Conservation (phyloP, 2,888 invertebrate genomes). For the Parascotia fuliginaria region DNA sequence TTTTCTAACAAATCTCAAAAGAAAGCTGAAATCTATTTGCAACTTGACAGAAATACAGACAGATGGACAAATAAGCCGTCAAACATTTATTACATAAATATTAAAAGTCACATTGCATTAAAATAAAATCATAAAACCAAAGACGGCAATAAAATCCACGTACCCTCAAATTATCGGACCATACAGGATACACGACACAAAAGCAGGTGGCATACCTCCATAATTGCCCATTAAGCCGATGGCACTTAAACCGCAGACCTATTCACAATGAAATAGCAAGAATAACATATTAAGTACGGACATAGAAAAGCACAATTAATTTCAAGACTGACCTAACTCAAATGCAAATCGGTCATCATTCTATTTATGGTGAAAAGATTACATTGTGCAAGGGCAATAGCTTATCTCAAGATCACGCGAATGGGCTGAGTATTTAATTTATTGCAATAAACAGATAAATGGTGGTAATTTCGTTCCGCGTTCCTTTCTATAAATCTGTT, state of each 20-base stretch:
- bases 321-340: constrained; percentile 69
- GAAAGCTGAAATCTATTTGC: too few relatives aligned
- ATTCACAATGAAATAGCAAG: constrained; percentile 81
- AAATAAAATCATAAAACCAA: constrained; percentile 14
- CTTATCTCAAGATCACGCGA: constrained; percentile 77
- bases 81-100: background rate
- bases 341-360: constrained; percentile 80
- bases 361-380: constrained; percentile 84
- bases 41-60: too few relatives aligned
- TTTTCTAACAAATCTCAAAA: too few relatives aligned
- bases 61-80: too few relatives aligned
- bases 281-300: constrained; percentile 69
- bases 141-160: constrained; percentile 18
- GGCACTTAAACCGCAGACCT: constrained; percentile 65
- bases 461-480: constrained; percentile 75
- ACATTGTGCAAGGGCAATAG: constrained; percentile 78
- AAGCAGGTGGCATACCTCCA: constrained; percentile 61
- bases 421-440: constrained; percentile 79
- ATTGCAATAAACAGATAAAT: constrained; percentile 83
- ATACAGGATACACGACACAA: constrained; percentile 44
- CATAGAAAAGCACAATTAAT: constrained; percentile 70
- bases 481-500: constrained; percentile 59
- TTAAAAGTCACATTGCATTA: constrained; percentile 1
- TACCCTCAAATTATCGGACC: constrained; percentile 20
- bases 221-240: constrained; percentile 77